Conservation (phyloP, 2,888 invertebrate genomes). For the Chelonus formosanus region DNA sequence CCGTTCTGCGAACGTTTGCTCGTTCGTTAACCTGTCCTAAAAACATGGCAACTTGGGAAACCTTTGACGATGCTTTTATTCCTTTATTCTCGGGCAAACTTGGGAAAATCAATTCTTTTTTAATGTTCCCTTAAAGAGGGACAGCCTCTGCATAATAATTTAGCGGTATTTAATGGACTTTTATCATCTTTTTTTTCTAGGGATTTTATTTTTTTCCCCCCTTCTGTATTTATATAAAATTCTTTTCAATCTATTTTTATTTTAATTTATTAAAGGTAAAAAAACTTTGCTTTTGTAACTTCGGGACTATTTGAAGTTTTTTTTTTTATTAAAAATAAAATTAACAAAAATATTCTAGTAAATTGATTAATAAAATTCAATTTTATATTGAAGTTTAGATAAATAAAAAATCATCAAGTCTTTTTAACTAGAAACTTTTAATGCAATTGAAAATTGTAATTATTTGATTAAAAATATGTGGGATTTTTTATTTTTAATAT, state of each 20-base stretch:
- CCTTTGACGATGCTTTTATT: constrained; percentile 2
- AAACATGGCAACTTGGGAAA: not conserved
- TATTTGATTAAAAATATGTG: too few species aligned
- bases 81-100: not conserved
- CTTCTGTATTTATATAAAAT: not conserved
- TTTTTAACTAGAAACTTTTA: not conserved
- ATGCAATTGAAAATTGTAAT: too few species aligned
- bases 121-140: too few species aligned
- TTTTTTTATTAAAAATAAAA: too few species aligned
- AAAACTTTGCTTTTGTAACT: not conserved
- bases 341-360: not conserved
- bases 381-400: not conserved
- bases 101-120: constrained; percentile 3
- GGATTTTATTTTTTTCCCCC: too few species aligned
- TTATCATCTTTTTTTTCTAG: too few species aligned
- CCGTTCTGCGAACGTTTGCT: constrained; percentile 14
- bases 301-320: too few species aligned
- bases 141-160: too few species aligned
- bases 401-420: not conserved
- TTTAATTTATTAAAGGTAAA: too few species aligned
- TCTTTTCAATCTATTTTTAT: not conserved
- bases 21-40: constrained; percentile 13
- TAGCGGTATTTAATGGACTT: too few species aligned
- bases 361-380: not conserved
- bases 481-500: too few species aligned